A percentile compares a stretch with the other conserved stretches of the same genome.
These are phyloP conservation scores for Crotalus viridis DNA, from an alignment of 2,113 vertebrate genomes.

Conservation along the genomic window DNA sequence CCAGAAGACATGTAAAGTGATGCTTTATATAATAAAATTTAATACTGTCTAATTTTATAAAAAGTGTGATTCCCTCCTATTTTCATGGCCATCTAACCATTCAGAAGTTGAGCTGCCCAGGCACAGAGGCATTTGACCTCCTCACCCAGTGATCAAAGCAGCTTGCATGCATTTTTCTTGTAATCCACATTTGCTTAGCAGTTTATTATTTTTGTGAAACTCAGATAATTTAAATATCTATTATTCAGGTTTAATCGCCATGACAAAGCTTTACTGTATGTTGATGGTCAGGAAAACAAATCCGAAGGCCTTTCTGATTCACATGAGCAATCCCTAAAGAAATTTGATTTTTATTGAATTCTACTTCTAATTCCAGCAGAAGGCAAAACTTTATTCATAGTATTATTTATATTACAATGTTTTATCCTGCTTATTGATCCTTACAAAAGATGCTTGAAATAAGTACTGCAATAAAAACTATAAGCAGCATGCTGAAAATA, in stretches of 20 bases:
- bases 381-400: not conserved
- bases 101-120: not conserved
- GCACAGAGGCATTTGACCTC: not conserved
- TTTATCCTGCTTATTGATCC: not conserved
- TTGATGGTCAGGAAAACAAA: not conserved
- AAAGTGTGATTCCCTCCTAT: not conserved
- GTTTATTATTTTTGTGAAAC: not conserved
- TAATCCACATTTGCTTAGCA: not conserved
- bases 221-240: not conserved
- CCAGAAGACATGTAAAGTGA: not conserved
- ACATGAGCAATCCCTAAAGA: not conserved
- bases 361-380: not conserved
- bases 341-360: not conserved
- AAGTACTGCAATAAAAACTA: not conserved
- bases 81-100: not conserved
- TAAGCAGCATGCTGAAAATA: not conserved
- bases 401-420: not conserved
- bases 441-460: not conserved
- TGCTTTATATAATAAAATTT: not conserved
- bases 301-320: not conserved
- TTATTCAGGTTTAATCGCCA: not conserved
- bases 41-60: not conserved
- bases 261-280: not conserved
- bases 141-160: not conserved
- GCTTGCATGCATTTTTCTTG: not conserved